These are phyloP conservation scores for Nilaparvata lugens DNA, from an alignment of 1,140 invertebrate genomes.

Conservation along the genomic window DNA sequence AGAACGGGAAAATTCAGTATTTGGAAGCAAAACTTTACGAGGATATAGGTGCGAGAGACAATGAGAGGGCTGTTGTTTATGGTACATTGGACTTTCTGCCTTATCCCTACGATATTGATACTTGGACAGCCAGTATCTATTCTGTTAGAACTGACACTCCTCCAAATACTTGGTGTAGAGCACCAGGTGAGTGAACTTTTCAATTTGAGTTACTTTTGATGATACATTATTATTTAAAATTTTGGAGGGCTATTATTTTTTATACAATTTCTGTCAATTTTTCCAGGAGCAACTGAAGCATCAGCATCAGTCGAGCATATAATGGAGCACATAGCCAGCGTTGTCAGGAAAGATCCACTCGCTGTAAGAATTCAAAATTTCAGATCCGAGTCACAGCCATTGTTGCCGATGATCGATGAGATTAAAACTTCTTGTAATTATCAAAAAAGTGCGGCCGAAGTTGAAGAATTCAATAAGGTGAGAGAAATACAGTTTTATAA, in stretches of 20 bases:
- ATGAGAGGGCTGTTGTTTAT: conserved; percentile 42
- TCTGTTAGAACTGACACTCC: conserved; percentile 49
- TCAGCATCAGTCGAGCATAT: conserved; percentile 61
- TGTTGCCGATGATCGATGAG: conserved; percentile 42
- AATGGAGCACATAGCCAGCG: conserved; percentile 69
- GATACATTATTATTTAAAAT: no score
- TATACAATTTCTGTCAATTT: neutral
- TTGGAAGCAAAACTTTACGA: conserved; percentile 49
- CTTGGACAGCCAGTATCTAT: conserved; percentile 44
- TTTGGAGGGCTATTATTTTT: no score
- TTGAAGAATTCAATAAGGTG: conserved; percentile 53
- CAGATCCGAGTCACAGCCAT: conserved; percentile 30
- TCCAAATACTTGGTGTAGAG: conserved; percentile 46
- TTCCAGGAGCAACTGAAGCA: conserved; percentile 50
- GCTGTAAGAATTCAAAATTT: conserved; percentile 56
- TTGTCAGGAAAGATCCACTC: conserved; percentile 53
- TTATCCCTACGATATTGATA: conserved; percentile 47
- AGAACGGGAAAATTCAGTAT: conserved; percentile 57
- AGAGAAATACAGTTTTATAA: conserved; percentile 17
- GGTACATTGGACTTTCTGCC: conserved; percentile 37
- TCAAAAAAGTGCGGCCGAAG: conserved; percentile 41
- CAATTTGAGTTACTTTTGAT: no score
- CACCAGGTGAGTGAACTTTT: conserved; percentile 47
- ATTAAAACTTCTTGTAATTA: conserved; percentile 49
- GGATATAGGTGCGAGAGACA: conserved; percentile 50